These are phyloP conservation scores for Nezara viridula DNA, from an alignment of 2,888 invertebrate genomes.

Conservation along the genomic window DNA sequence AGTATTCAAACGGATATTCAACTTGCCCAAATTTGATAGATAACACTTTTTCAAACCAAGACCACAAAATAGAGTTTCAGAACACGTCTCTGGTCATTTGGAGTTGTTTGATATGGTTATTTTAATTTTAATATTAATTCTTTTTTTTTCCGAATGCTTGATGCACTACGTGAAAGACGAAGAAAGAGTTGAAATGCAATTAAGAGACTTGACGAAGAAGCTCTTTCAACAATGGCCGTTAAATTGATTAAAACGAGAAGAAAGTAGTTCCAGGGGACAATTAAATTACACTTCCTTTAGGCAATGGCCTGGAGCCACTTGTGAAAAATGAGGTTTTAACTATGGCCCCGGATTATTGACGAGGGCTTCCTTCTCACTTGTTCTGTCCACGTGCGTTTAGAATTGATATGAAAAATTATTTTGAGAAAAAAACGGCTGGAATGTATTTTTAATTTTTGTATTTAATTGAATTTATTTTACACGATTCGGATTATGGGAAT, in stretches of 20 bases:
- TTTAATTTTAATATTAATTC: not conserved
- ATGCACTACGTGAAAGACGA: not conserved
- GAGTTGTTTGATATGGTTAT: no score
- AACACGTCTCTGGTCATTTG: no score
- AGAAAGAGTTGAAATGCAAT: constrained; percentile 32
- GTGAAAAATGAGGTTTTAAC: constrained; percentile 44
- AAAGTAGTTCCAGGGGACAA: constrained; percentile 15
- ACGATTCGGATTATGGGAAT: no score
- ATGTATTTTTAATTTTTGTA: no score
- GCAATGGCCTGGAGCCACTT: constrained; percentile 25
- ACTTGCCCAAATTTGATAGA: no score
- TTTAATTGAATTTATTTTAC: no score
- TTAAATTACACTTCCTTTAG: constrained; percentile 22
- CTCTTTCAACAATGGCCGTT: constrained; percentile 29
- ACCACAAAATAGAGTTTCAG: no score
- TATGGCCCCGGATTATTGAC: not conserved
- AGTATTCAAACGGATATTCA: no score
- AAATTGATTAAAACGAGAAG: constrained; percentile 41
- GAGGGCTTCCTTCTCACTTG: not conserved
- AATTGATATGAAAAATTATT: not conserved
- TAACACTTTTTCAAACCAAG: no score
- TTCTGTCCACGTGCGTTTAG: not conserved
- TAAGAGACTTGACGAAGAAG: constrained; percentile 12
- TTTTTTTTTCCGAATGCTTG: not conserved
- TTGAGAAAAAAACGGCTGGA: not conserved